Conservation (phyloP, 2,113 vertebrate genomes). For the Pelodiscus sinensis region DNA sequence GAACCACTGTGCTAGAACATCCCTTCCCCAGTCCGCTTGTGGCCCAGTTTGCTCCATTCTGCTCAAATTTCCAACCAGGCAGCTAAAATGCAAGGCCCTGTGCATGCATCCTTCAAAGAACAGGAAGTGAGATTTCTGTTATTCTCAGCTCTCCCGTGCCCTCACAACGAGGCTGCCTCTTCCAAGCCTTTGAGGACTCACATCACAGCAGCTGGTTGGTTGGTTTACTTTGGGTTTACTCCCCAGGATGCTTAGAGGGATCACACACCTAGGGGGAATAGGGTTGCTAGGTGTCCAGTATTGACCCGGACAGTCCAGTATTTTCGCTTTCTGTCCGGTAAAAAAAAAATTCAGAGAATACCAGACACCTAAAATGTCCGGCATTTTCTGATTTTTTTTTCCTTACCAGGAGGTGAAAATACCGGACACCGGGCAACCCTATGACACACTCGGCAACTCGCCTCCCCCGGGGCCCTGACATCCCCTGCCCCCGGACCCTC, state of each 20-base stretch:
- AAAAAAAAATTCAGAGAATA: too few relatives aligned
- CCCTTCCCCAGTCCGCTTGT: neutral
- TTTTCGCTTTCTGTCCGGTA: too few relatives aligned
- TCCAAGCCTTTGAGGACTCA: neutral
- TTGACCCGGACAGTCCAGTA: too few relatives aligned
- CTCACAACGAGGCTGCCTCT: neutral
- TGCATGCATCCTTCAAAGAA: neutral
- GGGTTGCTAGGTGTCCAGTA: neutral
- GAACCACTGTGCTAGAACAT: neutral
- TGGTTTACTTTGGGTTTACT: rapidly evolving
- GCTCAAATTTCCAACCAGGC: neutral
- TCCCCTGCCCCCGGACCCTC: too few relatives aligned
- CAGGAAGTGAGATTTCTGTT: neutral
- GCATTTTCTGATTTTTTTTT: too few relatives aligned
- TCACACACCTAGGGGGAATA: neutral
- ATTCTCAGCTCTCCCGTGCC: neutral
- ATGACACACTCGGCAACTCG: too few relatives aligned
- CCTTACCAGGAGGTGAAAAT: too few relatives aligned
- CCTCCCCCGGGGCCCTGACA: too few relatives aligned
- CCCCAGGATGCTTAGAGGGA: neutral
- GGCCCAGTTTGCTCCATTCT: neutral
- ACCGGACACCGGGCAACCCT: too few relatives aligned
- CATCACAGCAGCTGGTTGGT: rapidly evolving
- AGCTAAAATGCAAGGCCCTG: neutral
- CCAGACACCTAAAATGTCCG: too few relatives aligned